A percentile compares a stretch with the other conserved stretches of the same genome.
These are phyloP conservation scores for Gyps fulvus DNA, from an alignment of 2,113 vertebrate species.

Conservation along the genomic window DNA sequence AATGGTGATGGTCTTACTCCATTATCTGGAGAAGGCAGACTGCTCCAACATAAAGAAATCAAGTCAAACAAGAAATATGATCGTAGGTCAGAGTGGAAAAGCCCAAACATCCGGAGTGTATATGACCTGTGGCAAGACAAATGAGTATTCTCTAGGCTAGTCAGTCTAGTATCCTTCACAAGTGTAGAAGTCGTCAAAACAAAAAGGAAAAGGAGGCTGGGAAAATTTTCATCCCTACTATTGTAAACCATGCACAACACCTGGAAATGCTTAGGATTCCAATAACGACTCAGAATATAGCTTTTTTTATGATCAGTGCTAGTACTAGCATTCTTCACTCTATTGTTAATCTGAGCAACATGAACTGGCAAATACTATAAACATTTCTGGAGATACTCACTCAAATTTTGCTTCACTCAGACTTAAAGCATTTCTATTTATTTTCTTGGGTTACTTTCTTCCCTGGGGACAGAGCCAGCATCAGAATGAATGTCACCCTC, in stretches of 20 bases:
- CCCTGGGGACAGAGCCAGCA: neutral
- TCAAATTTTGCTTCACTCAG: neutral
- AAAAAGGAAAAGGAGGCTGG: neutral
- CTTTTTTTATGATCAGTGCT: neutral
- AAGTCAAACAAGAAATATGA: neutral
- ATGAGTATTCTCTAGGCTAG: neutral
- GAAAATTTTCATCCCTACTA: neutral
- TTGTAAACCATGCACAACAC: constrained; percentile 1
- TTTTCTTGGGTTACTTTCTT: neutral
- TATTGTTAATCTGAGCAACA: neutral
- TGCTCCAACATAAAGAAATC: neutral
- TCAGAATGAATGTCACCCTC: neutral
- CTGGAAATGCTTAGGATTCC: constrained; percentile 41
- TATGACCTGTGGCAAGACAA: neutral
- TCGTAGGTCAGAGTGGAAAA: neutral
- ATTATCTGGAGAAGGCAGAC: neutral
- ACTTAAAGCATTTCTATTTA: neutral
- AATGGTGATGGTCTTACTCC: neutral
- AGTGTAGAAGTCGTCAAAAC: neutral
- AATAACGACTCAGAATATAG: neutral
- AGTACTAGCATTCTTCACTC: neutral
- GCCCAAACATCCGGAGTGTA: neutral
- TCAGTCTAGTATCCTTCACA: neutral
- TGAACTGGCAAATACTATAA: neutral
- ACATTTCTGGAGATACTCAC: neutral